phyloP scores from a whole-genome alignment of 2,888 invertebrate species.

The Mesochorus sp. region DNA sequence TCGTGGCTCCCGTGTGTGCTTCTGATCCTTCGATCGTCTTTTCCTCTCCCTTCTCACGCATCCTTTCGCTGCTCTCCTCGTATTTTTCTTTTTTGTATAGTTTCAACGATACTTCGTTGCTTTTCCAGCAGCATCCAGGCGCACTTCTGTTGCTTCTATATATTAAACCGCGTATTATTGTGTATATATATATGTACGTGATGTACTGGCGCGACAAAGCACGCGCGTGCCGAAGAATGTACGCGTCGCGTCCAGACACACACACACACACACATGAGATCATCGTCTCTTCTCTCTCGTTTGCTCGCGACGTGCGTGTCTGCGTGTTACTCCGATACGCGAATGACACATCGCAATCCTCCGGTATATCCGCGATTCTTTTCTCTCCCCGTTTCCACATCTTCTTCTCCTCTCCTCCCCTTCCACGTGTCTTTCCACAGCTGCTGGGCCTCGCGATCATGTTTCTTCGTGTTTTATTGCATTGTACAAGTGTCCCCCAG shows the following conservation, averaged over 20 bases:
- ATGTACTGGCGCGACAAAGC: constrained; percentile 51
- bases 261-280: no score
- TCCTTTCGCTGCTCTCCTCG: constrained; percentile 1
- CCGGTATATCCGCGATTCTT: constrained; percentile 43
- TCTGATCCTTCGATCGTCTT: constrained; percentile 25
- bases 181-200: constrained; percentile 35
- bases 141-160: constrained; percentile 2
- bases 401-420: constrained; percentile 2
- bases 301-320: constrained; percentile 8
- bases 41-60: constrained; percentile 14
- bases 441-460: constrained; percentile 6
- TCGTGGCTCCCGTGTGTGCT: constrained; percentile 52
- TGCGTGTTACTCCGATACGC: constrained; percentile 56
- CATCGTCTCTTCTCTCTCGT: background rate
- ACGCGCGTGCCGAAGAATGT: constrained; percentile 61
- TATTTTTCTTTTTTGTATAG: constrained; percentile 16
- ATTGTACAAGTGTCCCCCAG: constrained; percentile 53
- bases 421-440: constrained; percentile 28
- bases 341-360: constrained; percentile 46
- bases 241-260: constrained; percentile 38
- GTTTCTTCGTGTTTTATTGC: constrained; percentile 52
- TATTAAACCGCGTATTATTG: background rate
- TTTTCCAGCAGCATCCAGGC: background rate
- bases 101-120: background rate
- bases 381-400: background rate